These are phyloP conservation scores for Laticauda colubrina DNA, from an alignment of 2,113 vertebrate genomes.

Conservation along the genomic window DNA sequence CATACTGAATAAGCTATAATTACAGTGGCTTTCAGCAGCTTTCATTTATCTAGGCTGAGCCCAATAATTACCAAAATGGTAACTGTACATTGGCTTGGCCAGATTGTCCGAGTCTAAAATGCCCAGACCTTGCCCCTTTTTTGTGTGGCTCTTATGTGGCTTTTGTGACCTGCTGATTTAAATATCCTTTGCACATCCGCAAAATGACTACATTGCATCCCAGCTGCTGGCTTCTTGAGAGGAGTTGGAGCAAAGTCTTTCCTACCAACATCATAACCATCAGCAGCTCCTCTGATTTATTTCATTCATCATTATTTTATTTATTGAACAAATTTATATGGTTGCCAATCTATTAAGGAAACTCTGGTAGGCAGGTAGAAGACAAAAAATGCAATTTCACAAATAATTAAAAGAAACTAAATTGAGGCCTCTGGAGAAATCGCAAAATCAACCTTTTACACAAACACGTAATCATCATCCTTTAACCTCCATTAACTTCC, in stretches of 20 bases:
- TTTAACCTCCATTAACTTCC: background rate
- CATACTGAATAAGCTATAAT: slow-evolving; percentile 7
- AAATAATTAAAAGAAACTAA: background rate
- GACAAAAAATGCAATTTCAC: background rate
- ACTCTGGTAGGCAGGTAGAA: background rate
- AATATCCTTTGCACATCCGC: background rate
- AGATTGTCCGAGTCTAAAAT: slow-evolving; percentile 1
- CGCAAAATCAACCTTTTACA: background rate
- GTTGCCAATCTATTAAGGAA: background rate
- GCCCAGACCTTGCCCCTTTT: background rate
- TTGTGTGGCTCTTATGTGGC: background rate
- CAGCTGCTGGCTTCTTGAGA: background rate
- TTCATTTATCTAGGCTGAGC: background rate
- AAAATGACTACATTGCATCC: background rate
- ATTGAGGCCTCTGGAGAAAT: background rate
- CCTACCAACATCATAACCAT: background rate
- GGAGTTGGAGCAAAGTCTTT: background rate
- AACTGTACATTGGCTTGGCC: slow-evolving; percentile 6
- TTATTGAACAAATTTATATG: background rate
- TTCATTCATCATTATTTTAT: background rate
- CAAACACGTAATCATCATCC: background rate
- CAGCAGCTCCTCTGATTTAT: background rate
- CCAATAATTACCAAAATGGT: slow-evolving; percentile 11
- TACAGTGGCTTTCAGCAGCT: slow-evolving; percentile 1
- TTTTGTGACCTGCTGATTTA: background rate